Evolutionary conservation across 2,113 vertebrate species (phyloP), one percentile per base, ranked within the genome.

Genomic region (Colinus virginianus): DNA sequence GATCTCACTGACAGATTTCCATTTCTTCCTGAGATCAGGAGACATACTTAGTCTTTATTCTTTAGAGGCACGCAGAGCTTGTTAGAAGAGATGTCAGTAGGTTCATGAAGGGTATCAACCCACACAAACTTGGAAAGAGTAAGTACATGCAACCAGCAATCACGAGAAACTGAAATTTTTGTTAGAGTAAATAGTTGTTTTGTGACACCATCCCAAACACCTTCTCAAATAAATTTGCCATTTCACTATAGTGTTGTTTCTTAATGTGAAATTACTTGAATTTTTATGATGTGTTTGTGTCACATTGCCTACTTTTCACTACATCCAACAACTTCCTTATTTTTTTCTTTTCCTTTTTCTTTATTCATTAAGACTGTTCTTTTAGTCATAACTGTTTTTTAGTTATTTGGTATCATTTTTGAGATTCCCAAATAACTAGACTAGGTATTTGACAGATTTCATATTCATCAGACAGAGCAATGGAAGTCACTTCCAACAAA

Each of bases 31-130:
- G 5, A 55, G 11, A 18, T 68, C 9, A 48, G 40, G 18, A 69
- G 25, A 43, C 40, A 42, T 11, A 19, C 4, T 25, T 55, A 53
- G 51, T 30, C 51, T 53, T 30, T 53, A 15, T 28, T 53, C 51
- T 53, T 28, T 53, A 53, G 51, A 16, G 26, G 30, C 51, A 53
- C 16, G 13, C 7, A 30, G 26, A 53, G 51, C 15, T 30, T 53
- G 51, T 30, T 53, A 30, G 17, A 56, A 11, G 32, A 53, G 8
- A 4, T 23, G 18, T 7, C 2, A 38, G 25, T 7, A 66, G 4
- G 5, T 30, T 90, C 1, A 0, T 38, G 22, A 69, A 20, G 9
- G 13, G 6, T 36, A 7, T 7, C 63, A 26, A 62, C 5, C 20
- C 10, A 26, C 55, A 62, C 30, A 62, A 70, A 22, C 13, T 48